Percentiles rank a stretch among this genome's conserved stretches.
These are phyloP conservation scores for Ploceus nigricollis DNA, from an alignment of 2,113 vertebrate genomes.

Conservation along the genomic window DNA sequence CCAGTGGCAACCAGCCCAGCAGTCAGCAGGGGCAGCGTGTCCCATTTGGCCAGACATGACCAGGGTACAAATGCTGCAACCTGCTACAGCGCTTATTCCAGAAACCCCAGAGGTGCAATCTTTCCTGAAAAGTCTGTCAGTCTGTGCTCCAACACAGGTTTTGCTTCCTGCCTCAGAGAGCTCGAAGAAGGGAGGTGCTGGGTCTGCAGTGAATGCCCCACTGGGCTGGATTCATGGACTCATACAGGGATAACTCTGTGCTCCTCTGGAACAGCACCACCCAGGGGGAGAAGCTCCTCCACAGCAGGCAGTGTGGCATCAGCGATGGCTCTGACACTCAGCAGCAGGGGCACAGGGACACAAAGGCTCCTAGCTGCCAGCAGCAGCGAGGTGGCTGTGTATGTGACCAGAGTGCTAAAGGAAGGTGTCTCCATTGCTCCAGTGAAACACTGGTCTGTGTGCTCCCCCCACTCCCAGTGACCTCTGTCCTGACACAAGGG, in stretches of 20 bases:
- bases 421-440: not conserved
- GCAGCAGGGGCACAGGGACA: not conserved
- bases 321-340: not conserved
- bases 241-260: too few relatives aligned
- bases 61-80: not conserved
- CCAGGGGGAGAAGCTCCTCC: not conserved
- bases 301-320: not conserved
- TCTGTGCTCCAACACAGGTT: not conserved
- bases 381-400: not conserved
- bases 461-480: accelerated
- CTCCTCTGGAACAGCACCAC: not conserved
- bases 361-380: not conserved
- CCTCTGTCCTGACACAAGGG: not conserved
- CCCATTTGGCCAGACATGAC: not conserved
- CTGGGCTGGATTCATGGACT: not conserved
- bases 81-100: not conserved
- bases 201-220: not conserved
- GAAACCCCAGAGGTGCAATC: not conserved
- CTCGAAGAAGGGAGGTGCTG: not conserved
- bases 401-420: not conserved
- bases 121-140: not conserved
- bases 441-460: not conserved
- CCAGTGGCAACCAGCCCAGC: slow-evolving; percentile 2
- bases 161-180: not conserved
- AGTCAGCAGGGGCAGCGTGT: slow-evolving; percentile 14